Evolutionary conservation across 1,140 invertebrate species (phyloP).

Genomic region (Heliothis virescens): DNA sequence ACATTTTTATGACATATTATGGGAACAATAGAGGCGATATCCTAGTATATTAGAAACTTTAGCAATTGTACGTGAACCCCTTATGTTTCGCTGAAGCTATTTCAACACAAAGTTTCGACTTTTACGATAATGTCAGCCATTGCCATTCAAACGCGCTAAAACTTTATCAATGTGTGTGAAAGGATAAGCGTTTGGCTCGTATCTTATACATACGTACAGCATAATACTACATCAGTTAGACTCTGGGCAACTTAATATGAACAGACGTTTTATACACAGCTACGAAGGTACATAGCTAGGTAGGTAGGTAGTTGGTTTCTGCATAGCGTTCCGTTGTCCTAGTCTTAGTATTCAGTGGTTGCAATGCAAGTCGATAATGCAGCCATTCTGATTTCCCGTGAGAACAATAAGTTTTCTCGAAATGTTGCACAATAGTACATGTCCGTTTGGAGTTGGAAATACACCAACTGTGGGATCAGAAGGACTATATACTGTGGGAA

Average conservation of each 20-base stretch:
- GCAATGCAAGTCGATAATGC: slow-evolving; percentile 45
- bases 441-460: slow-evolving; percentile 14
- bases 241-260: slow-evolving; percentile 29
- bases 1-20: slow-evolving; percentile 77
- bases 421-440: slow-evolving; percentile 38
- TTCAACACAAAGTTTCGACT: slow-evolving; percentile 83
- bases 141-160: slow-evolving; percentile 84
- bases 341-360: slow-evolving; percentile 43
- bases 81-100: slow-evolving; percentile 83
- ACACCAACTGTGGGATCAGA: neutral
- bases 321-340: slow-evolving; percentile 23
- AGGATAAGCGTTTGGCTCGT: slow-evolving; percentile 78
- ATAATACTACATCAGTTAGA: slow-evolving; percentile 36
- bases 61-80: slow-evolving; percentile 84
- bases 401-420: slow-evolving; percentile 47
- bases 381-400: slow-evolving; percentile 48
- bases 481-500: too few species aligned
- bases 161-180: slow-evolving; percentile 84
- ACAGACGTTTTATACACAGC: neutral
- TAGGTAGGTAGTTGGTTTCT: slow-evolving; percentile 13
- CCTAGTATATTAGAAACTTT: slow-evolving; percentile 83
- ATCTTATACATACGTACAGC: slow-evolving; percentile 63
- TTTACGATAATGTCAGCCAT: slow-evolving; percentile 86
- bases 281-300: neutral
- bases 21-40: slow-evolving; percentile 76